Evolutionary conservation across 2,113 vertebrate genomes (phyloP), one percentile per base, ranked within the genome.

Genomic region (Circaetus gallicus): DNA sequence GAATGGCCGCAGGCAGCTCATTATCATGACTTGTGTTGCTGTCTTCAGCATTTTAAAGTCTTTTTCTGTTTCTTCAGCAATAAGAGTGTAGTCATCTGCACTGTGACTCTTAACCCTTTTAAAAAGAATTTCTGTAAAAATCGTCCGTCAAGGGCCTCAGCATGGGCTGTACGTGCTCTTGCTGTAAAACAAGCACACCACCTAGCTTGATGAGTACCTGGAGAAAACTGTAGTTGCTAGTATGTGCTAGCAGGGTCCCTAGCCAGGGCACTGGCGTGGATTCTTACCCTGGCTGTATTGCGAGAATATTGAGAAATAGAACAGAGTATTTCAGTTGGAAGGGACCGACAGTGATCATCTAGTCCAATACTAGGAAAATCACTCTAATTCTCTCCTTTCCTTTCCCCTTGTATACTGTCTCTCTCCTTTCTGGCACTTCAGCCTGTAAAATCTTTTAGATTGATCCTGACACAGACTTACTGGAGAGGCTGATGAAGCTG

Each of bases 21-120:
- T 97, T 97, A 95, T 93, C 89, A 90, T 91, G 89, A 73, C 86
- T 93, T 93, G 91, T 84, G 15, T 91, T 97, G 91, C 97, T 95
- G 74, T 90, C 93, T 95, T 89, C 86, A 95, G 89, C 93, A 86
- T 93, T 95, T 96, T 93, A 91, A 93, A 87, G 83, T 85, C 86
- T 84, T 79, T 96, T 95, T 92, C 89, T 82, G 13, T 95, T 95
- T 95, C 86, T 93, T 86, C 80, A 66, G 91, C 84, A 96, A 29
- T 97, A 91, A 93, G 86, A 91, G 53, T 71, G 70, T 93, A 95
- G 94, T 94, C 81, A 70, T 96, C 89, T 93, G 73, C 58, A 62
- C 91, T 80, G 66, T 0, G 0, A 77, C 86, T 94, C 81, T 95
- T 97, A 95, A 91, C 89, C 91, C 77, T 94, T 96, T 90, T 93